Percentiles rank a stretch among this genome's conserved stretches.
Evolutionary conservation across 2,797 vertebrate genomes (phyloP).

Genomic region (Sebastes diaconus): DNA sequence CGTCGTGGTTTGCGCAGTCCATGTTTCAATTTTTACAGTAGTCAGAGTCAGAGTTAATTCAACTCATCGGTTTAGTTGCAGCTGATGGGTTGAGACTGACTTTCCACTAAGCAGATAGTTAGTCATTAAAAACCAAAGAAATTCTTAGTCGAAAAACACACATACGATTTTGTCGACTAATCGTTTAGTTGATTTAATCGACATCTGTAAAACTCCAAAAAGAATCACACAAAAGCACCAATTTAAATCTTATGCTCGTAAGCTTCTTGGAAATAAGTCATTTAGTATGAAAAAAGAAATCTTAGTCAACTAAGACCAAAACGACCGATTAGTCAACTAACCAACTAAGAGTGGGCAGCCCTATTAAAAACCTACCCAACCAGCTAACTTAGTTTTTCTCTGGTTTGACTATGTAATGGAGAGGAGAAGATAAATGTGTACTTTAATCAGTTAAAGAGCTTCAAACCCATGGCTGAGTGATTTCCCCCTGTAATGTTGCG

Average conservation of each 20-base stretch:
- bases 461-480: slow-evolving; percentile 5
- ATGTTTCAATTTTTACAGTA: not conserved
- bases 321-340: too few relatives aligned
- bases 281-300: too few relatives aligned
- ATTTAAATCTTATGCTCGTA: too few relatives aligned
- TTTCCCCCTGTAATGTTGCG: not conserved
- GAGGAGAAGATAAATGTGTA: slow-evolving; percentile 5
- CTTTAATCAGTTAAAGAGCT: slow-evolving; percentile 28
- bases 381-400: not conserved
- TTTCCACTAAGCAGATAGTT: not conserved
- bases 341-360: too few relatives aligned
- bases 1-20: not conserved
- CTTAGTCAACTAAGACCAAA: too few relatives aligned
- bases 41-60: not conserved
- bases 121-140: not conserved
- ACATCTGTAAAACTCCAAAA: too few relatives aligned
- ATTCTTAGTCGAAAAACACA: too few relatives aligned
- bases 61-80: not conserved
- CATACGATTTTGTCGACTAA: too few relatives aligned
- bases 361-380: not conserved
- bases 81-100: not conserved
- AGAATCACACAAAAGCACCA: too few relatives aligned
- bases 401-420: not conserved
- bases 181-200: too few relatives aligned
- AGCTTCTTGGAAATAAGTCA: too few relatives aligned